Evolutionary conservation across 2,888 invertebrate species (phyloP).

Genomic region (Elysia crispata): DNA sequence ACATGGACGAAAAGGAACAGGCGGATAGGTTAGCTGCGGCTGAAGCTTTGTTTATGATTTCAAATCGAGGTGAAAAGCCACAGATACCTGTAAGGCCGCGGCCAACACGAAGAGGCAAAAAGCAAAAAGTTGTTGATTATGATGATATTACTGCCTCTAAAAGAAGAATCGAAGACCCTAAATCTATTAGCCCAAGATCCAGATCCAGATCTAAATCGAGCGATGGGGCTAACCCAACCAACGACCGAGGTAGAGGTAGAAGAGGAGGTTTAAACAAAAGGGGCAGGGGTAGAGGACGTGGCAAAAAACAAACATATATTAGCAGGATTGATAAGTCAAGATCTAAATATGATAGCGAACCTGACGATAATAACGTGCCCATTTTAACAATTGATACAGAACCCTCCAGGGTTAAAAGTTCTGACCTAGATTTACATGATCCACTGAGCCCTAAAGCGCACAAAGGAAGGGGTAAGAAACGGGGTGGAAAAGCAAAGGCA

Average conservation of each 20-base stretch:
- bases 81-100: not conserved
- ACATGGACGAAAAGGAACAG: conserved; percentile 53
- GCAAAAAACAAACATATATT: not conserved
- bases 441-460: no score
- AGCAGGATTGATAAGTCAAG: no score
- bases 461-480: conserved; percentile 5
- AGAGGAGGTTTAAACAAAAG: conserved; percentile 5
- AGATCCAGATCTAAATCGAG: not conserved
- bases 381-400: no score
- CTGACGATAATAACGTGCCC: no score
- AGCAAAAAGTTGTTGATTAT: conserved; percentile 20
- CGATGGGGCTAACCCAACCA: not conserved
- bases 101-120: conserved; percentile 12
- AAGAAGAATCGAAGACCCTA: not conserved
- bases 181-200: not conserved
- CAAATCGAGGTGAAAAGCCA: conserved; percentile 44
- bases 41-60: conserved; percentile 50
- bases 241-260: conserved; percentile 31
- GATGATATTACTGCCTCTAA: not conserved
- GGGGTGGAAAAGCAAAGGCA: conserved; percentile 47
- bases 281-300: conserved; percentile 10
- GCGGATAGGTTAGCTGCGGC: conserved; percentile 52
- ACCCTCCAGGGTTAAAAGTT: no score
- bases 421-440: no score
- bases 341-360: no score